Evolutionary conservation across 2,888 invertebrate species (phyloP).

Genomic region (Aporophyla nigra): DNA sequence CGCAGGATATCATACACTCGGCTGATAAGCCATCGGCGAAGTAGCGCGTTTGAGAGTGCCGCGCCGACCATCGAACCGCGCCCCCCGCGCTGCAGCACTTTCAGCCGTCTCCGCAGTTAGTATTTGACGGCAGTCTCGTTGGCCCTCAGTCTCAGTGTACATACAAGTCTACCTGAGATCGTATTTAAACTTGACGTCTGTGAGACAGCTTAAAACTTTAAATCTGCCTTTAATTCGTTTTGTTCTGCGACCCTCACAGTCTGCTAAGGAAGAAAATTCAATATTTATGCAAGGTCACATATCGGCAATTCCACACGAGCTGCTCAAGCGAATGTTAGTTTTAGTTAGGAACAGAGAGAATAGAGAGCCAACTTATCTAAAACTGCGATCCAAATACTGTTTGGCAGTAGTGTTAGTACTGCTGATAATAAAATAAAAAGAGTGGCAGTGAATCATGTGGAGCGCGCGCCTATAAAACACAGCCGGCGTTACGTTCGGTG

Average conservation of each 20-base stretch:
- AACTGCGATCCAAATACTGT: neutral
- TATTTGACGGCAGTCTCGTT: slow-evolving; percentile 2
- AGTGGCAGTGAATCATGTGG: slow-evolving; percentile 45
- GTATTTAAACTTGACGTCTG: neutral
- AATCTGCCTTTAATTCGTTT: neutral
- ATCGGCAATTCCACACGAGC: neutral
- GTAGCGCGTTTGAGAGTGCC: slow-evolving; percentile 3
- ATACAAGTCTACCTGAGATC: neutral
- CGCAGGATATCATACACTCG: slow-evolving; percentile 10
- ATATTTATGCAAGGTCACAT: neutral
- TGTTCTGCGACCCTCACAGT: neutral
- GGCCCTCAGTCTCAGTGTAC: neutral
- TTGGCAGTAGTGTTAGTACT: slow-evolving; percentile 10
- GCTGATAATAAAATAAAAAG: slow-evolving; percentile 26
- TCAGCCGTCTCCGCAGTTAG: slow-evolving; percentile 5
- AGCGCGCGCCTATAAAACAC: slow-evolving; percentile 63
- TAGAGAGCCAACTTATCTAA: slow-evolving; percentile 19
- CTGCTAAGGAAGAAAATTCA: neutral
- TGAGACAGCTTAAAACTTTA: neutral
- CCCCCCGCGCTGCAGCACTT: slow-evolving; percentile 13
- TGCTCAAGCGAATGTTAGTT: neutral
- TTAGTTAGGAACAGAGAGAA: neutral
- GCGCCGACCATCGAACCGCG: slow-evolving; percentile 13
- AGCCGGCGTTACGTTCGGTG: slow-evolving; percentile 48
- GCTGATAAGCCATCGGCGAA: slow-evolving; percentile 25